Evolutionary conservation across 2,113 vertebrate genomes (phyloP), one percentile per base, ranked within the genome.

Genomic region (Antechinus stuartii): DNA sequence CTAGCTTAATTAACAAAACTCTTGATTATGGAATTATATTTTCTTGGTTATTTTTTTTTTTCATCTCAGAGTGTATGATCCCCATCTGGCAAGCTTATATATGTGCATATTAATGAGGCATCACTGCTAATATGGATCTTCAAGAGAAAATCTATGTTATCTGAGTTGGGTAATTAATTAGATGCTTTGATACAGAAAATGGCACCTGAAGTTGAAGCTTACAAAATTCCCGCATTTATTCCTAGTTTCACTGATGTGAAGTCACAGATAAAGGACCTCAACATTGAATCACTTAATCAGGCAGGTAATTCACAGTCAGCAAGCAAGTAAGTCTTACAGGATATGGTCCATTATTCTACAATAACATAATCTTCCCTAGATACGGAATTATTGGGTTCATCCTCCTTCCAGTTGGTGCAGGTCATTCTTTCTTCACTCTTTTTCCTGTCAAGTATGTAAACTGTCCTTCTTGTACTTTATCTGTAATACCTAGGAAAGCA

Each of bases 401-500:
- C 0, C 0, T 3, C 23, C 53, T 30, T 97, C 97, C 97, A 98
- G 50, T 97, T 97, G 93, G 93, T 97, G 22, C 97, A 98, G 56
- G 54, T 30, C 2, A 98, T 5, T 3, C 6, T 93, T n/a, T 90
- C 7, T 49, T 49, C 49, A 49, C 49, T 49, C 4, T 49, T 49
- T 49, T 96, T 23, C 97, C 97, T 0, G 95, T 97, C 49, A 97
- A 9, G 0, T 98, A 97, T 56, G 50, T 46, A 76, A 97, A 98
- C 47, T 94, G 95, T 25, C 97, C 97, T 96, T 98, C 95, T 0
- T 54, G 96, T 42, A 16, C 50, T 50, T 95, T 93, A 7, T 97
- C 97, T 0, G 97, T 98, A 94, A 98, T 97, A 53, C 96, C 97
- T 93, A 98, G 76, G 91, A 96, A 98, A 76, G 94, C 92, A 23